phyloP scores from a whole-genome alignment of 2,797 vertebrate genomes.

The Hipposideros larvatus region DNA sequence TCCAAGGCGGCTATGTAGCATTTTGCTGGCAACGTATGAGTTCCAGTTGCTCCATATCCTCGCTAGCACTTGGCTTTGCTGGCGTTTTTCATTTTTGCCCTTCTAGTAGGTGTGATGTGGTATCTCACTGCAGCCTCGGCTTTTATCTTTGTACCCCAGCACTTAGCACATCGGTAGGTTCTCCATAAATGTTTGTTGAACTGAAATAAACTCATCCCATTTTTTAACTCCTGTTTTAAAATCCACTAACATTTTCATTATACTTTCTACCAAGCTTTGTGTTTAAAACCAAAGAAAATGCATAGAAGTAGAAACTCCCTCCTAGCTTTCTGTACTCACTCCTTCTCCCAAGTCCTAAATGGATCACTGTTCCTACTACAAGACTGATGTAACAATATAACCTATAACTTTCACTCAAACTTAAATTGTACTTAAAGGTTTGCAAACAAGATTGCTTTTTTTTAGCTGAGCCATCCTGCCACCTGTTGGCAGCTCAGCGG shows the following conservation, averaged over 20 bases:
- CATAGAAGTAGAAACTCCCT: neutral
- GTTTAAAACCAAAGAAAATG: conserved; percentile 49
- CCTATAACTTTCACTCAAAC: neutral
- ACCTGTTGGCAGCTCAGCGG: no score
- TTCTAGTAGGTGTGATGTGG: neutral
- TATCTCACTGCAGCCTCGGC: neutral
- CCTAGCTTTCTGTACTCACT: neutral
- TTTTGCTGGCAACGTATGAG: neutral
- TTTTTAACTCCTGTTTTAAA: conserved; percentile 45
- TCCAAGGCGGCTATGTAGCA: neutral
- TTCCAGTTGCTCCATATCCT: neutral
- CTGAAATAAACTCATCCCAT: conserved; percentile 41
- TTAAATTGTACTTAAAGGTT: neutral
- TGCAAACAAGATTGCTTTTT: neutral
- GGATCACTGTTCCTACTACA: neutral
- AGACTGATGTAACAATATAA: neutral
- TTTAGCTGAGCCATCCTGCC: no score
- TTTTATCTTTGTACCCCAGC: neutral
- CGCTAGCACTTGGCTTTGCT: neutral
- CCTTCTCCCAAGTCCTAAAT: conserved; percentile 11
- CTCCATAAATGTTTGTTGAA: conserved; percentile 36
- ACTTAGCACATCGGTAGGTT: neutral
- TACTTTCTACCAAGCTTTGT: conserved; percentile 14
- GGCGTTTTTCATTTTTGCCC: neutral
- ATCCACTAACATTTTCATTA: conserved; percentile 11